These are phyloP conservation scores for Typhlichthys eigenmanni DNA, from an alignment of 2,797 vertebrate genomes.

Conservation along the genomic window DNA sequence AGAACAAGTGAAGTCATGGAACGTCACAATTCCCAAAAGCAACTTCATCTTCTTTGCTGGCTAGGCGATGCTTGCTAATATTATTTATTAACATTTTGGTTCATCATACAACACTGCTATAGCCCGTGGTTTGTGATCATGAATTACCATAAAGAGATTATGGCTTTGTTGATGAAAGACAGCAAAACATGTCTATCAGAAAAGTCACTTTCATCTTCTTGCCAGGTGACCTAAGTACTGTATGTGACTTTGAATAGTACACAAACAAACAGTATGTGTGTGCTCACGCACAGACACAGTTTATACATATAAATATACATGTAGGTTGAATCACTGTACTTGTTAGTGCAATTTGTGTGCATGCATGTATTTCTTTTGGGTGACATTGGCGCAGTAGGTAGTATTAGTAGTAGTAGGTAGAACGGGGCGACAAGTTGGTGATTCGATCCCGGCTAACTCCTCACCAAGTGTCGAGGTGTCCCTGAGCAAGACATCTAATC, in stretches of 20 bases:
- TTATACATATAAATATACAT: too few relatives aligned
- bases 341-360: not conserved
- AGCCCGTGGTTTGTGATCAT: constrained; percentile 41
- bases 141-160: constrained; percentile 73
- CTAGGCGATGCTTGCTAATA: constrained; percentile 57
- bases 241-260: constrained; percentile 51
- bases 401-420: too few relatives aligned
- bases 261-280: not conserved
- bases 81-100: constrained; percentile 64
- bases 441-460: too few relatives aligned
- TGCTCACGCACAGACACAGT: not conserved
- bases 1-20: constrained; percentile 50
- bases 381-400: too few relatives aligned
- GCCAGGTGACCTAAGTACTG: constrained; percentile 23
- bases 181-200: constrained; percentile 23
- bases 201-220: constrained; percentile 49
- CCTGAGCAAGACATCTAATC: too few relatives aligned
- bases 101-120: constrained; percentile 32
- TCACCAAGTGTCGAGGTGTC: too few relatives aligned
- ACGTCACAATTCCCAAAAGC: constrained; percentile 45
- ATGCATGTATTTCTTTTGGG: not conserved
- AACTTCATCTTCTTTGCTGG: constrained; percentile 11
- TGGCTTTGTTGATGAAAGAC: constrained; percentile 45
- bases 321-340: not conserved
- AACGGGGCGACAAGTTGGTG: too few relatives aligned